Evolutionary conservation across 2,888 invertebrate species (phyloP), one percentile per base, ranked within the genome.

Genomic region (Melikaiella ostensackeni): DNA sequence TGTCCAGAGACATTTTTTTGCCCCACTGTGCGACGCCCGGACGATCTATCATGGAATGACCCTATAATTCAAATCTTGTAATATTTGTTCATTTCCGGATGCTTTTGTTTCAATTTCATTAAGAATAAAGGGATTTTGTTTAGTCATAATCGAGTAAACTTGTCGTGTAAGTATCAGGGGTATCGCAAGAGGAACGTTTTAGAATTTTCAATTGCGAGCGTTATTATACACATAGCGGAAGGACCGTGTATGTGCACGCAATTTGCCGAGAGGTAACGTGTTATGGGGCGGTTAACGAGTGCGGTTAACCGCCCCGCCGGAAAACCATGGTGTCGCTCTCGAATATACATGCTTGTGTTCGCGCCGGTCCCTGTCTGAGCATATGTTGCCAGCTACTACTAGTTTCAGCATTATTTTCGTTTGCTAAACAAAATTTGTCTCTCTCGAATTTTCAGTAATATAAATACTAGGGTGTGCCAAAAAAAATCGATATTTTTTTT

Each of bases 261-360:
- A 82, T 84, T 84, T 82, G 85, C 83, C 85, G 80, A 79, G 86
- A 82, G 86, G 84, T 85, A 88, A 86, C 88, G 89, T 88, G 89
- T 89, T 90, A 89, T 86, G 89, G 89, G 87, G 85, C 89, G 90
- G 90, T 91, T 91, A 91, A 91, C 90, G 91, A 91, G 91, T 87
- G 91, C 87, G 91, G 91, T 90, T 91, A 89, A 91, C 91, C 91
- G 85, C 83, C 83, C 84, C 85, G 88, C 88, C 89, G 90, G 90
- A 89, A 90, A 90, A 89, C 88, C 88, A 83, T 85, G 86, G 88
- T 89, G 88, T 90, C 89, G 88, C 86, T 84, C 89, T 88, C 85
- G 88, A 87, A 89, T 90, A 90, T 87, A 87, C 89, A 88, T 88
- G 84, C 83, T 79, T 82, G 80, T 82, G 82, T 86, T 86, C 82